A percentile compares a stretch with the other conserved stretches of the same genome.
phyloP scores from a whole-genome alignment of 2,797 vertebrate species.

The Pristis pectinata region DNA sequence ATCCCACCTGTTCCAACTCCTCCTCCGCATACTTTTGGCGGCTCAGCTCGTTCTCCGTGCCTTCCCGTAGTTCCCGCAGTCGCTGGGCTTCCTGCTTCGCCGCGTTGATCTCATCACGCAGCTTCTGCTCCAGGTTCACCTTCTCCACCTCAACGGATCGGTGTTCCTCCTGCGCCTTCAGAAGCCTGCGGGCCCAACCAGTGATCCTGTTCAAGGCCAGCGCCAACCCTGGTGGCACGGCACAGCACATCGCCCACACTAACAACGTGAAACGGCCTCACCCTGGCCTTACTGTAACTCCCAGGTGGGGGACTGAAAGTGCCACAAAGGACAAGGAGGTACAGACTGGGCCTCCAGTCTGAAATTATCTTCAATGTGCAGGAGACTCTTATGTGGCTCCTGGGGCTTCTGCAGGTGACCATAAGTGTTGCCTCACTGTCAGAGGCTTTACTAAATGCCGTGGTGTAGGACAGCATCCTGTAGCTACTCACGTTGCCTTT shows the following conservation, averaged over 20 bases:
- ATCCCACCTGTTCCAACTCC: conserved; percentile 82
- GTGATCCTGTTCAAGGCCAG: no score
- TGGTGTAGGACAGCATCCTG: no score
- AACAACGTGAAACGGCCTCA: no score
- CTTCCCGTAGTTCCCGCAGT: conserved; percentile 82
- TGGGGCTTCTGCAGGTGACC: not conserved
- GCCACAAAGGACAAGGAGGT: not conserved
- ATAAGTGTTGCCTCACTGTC: no score
- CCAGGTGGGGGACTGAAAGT: not conserved
- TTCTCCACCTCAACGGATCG: conserved; percentile 94
- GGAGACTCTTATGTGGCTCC: not conserved
- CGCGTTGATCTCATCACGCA: conserved; percentile 87
- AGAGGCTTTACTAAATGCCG: not conserved
- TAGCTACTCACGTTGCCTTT: no score
- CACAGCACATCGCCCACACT: not conserved
- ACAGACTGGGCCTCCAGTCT: not conserved
- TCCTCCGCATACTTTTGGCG: conserved; percentile 92
- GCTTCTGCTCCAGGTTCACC: conserved; percentile 91
- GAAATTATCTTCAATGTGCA: not conserved
- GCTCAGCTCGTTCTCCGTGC: conserved; percentile 89
- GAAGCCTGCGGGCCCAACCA: conserved; percentile 62
- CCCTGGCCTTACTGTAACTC: not conserved
- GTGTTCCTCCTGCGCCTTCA: conserved; percentile 96
- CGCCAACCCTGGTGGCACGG: no score
- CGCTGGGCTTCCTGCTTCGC: conserved; percentile 94